These are phyloP conservation scores for Protaetia brevitarsis DNA, from an alignment of 1,140 invertebrate species.

Conservation along the genomic window DNA sequence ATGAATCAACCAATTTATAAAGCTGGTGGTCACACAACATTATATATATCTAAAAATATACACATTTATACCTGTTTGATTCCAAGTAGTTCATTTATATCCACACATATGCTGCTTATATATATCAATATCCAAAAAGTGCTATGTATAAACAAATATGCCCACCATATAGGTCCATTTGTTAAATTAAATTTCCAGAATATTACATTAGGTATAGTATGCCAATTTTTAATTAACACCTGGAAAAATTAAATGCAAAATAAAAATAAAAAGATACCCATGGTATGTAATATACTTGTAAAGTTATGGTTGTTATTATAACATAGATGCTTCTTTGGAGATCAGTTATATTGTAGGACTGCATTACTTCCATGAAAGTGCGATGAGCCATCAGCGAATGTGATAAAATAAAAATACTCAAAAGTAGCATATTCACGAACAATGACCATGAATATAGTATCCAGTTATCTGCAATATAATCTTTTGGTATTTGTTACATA, in stretches of 20 bases:
- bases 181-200: slow-evolving; percentile 42
- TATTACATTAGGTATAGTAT: slow-evolving; percentile 30
- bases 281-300: slow-evolving; percentile 33
- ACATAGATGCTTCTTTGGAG: slow-evolving; percentile 43
- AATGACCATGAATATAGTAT: slow-evolving; percentile 34
- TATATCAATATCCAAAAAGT: slow-evolving; percentile 61
- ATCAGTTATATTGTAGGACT: slow-evolving; percentile 33
- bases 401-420: slow-evolving; percentile 42
- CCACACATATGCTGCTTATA: slow-evolving; percentile 59
- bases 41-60: no score
- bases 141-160: slow-evolving; percentile 52
- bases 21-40: no score
- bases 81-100: slow-evolving; percentile 58
- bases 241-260: slow-evolving; percentile 28
- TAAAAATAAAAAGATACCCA: background rate
- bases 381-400: slow-evolving; percentile 41
- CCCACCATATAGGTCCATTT: slow-evolving; percentile 47
- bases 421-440: slow-evolving; percentile 38
- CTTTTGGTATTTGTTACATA: slow-evolving; percentile 21
- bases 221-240: slow-evolving; percentile 41
- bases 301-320: slow-evolving; percentile 34
- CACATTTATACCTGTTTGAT: slow-evolving; percentile 58
- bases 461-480: slow-evolving; percentile 34
- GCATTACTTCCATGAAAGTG: slow-evolving; percentile 35
- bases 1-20: no score